phyloP scores from a whole-genome alignment of 2,113 vertebrate species.

The Eonycteris spelaea region DNA sequence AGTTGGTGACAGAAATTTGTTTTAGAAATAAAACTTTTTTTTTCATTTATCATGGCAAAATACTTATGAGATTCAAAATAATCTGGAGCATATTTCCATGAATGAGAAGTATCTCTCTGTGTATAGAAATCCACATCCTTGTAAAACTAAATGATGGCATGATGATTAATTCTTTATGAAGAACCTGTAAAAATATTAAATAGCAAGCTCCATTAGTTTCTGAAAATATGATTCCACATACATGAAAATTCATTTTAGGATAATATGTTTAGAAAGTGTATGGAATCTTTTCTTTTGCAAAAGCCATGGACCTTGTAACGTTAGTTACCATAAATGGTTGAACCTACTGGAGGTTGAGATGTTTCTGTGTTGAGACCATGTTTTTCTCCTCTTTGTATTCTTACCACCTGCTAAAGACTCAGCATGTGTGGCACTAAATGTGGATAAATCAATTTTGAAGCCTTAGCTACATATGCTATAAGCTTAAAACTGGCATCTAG shows the following conservation, averaged over 20 bases:
- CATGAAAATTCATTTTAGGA: not conserved
- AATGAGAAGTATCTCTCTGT: not conserved
- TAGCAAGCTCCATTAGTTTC: not conserved
- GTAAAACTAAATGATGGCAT: not conserved
- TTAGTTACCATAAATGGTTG: not conserved
- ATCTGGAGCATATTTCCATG: not conserved
- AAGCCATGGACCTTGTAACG: not conserved
- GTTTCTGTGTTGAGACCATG: not conserved
- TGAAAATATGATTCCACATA: not conserved
- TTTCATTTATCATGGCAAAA: not conserved
- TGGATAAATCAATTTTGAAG: not conserved
- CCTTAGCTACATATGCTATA: not conserved
- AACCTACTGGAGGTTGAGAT: not conserved
- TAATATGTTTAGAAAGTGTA: not conserved
- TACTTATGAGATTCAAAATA: not conserved
- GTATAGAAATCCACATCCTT: not conserved
- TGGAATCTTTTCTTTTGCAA: not conserved
- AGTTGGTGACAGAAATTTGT: not conserved
- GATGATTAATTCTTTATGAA: not conserved
- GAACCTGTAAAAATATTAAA: not conserved
- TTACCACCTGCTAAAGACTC: not conserved
- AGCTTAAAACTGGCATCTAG: not conserved
- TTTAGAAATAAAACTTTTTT: constrained; percentile 14
- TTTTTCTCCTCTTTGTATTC: not conserved
- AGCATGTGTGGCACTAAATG: not conserved